Conservation (phyloP, 2,113 vertebrate genomes). For the Rhadina sibilatrix region DNA sequence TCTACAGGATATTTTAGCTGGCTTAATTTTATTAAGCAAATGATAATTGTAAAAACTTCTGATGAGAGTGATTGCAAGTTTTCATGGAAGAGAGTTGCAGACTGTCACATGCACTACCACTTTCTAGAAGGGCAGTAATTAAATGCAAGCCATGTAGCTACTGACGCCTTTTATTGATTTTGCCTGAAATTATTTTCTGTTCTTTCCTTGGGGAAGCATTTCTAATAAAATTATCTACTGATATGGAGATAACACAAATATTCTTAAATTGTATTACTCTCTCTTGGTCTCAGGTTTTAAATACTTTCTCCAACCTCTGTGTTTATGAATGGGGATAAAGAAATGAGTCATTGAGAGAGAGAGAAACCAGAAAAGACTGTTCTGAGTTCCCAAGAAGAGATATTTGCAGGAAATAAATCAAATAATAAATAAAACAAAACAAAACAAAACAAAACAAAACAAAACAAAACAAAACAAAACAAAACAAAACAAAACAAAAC, state of each 20-base stretch:
- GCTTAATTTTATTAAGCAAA: not conserved
- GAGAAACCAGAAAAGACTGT: not conserved
- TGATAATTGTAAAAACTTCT: not conserved
- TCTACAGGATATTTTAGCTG: not conserved
- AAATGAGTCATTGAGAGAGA: not conserved
- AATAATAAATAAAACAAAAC: not conserved
- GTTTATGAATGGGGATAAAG: not conserved
- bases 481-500: too few species aligned
- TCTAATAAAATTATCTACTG: not conserved
- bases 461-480: too few species aligned
- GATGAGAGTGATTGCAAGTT: not conserved
- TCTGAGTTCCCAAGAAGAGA: not conserved
- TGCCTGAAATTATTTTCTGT: not conserved
- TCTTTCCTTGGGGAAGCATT: not conserved
- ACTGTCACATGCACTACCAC: not conserved
- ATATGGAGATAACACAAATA: not conserved
- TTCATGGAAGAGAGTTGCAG: not conserved
- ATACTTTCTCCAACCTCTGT: not conserved
- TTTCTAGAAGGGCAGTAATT: not conserved
- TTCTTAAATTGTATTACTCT: not conserved
- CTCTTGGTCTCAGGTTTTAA: not conserved
- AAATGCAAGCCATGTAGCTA: not conserved
- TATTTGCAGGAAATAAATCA: not conserved
- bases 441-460: too few species aligned
- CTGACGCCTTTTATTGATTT: not conserved